Evolutionary conservation across 1,140 invertebrate species (phyloP).

Genomic region (Argopecten irradians): DNA sequence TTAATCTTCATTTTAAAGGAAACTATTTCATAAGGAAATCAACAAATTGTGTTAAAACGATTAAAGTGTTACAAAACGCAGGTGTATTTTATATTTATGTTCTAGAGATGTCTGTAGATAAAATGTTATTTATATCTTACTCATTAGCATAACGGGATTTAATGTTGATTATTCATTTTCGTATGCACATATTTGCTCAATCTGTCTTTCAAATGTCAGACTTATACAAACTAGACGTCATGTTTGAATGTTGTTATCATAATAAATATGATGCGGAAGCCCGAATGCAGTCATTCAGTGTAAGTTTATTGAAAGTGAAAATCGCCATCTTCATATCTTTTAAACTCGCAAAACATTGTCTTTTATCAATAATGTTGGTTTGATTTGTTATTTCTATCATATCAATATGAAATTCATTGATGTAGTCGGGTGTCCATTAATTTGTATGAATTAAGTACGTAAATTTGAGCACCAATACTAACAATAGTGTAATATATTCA

Average conservation of each 20-base stretch:
- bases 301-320: not conserved
- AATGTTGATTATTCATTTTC: conserved; percentile 18
- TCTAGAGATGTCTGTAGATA: not conserved
- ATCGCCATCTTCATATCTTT: not conserved
- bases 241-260: not conserved
- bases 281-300: not conserved
- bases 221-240: conserved; percentile 6
- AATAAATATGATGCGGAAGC: not conserved
- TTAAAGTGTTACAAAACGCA: not conserved
- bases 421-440: too few relatives aligned
- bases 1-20: not conserved
- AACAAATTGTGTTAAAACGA: not conserved
- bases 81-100: not conserved
- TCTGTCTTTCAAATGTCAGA: not conserved
- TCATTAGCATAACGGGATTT: not conserved
- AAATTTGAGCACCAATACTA: too few relatives aligned
- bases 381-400: too few relatives aligned
- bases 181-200: conserved; percentile 9
- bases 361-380: too few relatives aligned
- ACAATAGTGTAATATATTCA: too few relatives aligned
- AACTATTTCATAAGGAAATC: not conserved
- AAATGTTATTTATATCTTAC: not conserved
- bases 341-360: not conserved
- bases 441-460: too few relatives aligned
- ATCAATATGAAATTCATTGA: too few relatives aligned